phyloP scores from a whole-genome alignment of 1,140 invertebrate genomes.

The Laupala kohalensis region DNA sequence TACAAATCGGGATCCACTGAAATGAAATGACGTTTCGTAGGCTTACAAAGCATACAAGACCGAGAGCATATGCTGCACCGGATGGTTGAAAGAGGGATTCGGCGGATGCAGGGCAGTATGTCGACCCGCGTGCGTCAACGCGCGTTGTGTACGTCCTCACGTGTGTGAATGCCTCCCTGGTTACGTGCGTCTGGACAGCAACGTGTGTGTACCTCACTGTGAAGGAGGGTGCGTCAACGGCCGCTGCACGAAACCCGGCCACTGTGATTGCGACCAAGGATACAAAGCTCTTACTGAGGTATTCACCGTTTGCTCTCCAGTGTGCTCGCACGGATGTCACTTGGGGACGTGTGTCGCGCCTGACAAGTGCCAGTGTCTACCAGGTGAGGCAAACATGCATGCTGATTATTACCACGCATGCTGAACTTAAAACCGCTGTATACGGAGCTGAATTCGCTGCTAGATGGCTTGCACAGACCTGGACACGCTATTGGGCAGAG shows the following conservation, averaged over 20 bases:
- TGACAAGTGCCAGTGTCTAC: background rate
- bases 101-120: background rate
- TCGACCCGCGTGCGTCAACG: background rate
- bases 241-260: constrained; percentile 25
- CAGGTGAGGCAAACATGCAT: background rate
- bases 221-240: constrained; percentile 29
- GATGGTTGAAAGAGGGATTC: background rate
- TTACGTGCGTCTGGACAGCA: constrained; percentile 8
- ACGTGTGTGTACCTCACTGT: constrained; percentile 26
- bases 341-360: background rate
- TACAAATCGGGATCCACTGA: no score
- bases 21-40: no score
- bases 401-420: no score
- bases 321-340: background rate
- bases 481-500: no score
- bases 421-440: no score
- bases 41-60: background rate
- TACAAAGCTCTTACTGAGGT: constrained; percentile 7
- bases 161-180: background rate
- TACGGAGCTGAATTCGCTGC: no score
- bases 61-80: background rate
- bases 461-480: no score
- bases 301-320: background rate
- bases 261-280: constrained; percentile 26
- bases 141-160: background rate